A percentile compares a stretch with the other conserved stretches of the same genome.
phyloP scores from a whole-genome alignment of 2,113 vertebrate species.

The Sorex fumeus region DNA sequence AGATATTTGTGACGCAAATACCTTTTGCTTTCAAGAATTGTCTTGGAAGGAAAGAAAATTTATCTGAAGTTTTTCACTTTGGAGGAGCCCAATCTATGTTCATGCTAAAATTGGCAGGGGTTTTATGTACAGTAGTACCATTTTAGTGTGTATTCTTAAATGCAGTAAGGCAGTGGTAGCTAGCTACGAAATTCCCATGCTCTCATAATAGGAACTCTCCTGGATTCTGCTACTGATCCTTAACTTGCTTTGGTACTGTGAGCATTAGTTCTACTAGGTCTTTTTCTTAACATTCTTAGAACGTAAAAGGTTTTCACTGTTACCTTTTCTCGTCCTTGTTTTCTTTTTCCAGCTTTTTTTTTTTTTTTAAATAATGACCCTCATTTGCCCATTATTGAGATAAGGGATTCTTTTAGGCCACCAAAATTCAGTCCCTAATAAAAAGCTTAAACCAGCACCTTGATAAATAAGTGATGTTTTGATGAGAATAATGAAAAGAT shows the following conservation, averaged over 20 bases:
- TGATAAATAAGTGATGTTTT: conserved; percentile 51
- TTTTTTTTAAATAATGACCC: neutral
- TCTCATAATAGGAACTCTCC: conserved; percentile 53
- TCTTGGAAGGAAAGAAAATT: conserved; percentile 80
- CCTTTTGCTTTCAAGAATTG: conserved; percentile 76
- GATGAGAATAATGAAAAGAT: conserved; percentile 72
- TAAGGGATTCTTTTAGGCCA: conserved; percentile 51
- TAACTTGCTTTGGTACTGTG: conserved; percentile 67
- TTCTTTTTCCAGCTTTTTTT: conserved; percentile 35
- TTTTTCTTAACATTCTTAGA: conserved; percentile 34
- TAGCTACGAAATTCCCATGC: conserved; percentile 28
- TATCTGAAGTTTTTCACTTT: conserved; percentile 68
- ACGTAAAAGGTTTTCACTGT: conserved; percentile 54
- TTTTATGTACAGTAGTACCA: conserved; percentile 67
- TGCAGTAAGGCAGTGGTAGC: neutral
- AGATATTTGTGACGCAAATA: conserved; percentile 79
- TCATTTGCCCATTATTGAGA: conserved; percentile 37
- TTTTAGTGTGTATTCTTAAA: conserved; percentile 66
- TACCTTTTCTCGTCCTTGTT: neutral
- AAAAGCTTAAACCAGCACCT: conserved; percentile 56
- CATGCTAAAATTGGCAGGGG: conserved; percentile 43
- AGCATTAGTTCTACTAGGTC: conserved; percentile 64
- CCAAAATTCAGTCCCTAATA: conserved; percentile 20
- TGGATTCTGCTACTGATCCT: conserved; percentile 47
- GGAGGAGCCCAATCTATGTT: conserved; percentile 65